Percentiles rank a stretch among this genome's conserved stretches.
Conservation (phyloP, 92 coral and sea anemone genomes). For the Montipora capitata region DNA sequence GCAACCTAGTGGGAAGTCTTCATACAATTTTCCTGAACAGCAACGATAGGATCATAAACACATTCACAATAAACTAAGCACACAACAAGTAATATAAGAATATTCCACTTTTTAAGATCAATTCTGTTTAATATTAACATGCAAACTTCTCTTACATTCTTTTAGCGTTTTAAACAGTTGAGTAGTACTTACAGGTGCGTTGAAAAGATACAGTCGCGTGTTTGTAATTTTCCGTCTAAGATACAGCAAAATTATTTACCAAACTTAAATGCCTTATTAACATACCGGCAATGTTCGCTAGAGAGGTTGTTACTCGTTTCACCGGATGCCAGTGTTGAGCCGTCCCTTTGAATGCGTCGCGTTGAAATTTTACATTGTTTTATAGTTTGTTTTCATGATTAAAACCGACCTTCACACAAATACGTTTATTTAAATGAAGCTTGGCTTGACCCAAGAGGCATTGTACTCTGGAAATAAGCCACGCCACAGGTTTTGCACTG, state of each 20-base stretch:
- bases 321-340: neutral
- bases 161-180: neutral
- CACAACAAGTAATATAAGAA: neutral
- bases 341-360: neutral
- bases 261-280: neutral
- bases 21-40: neutral
- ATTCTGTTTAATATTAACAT: neutral
- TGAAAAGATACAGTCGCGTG: neutral
- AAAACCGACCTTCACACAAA: neutral
- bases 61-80: neutral
- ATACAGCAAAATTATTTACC: neutral
- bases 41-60: neutral
- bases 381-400: neutral
- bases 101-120: neutral
- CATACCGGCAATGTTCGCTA: neutral
- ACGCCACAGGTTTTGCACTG: conserved; percentile 47
- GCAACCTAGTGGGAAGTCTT: neutral
- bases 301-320: neutral
- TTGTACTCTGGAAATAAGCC: conserved; percentile 38
- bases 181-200: conserved; percentile 12
- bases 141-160: too few relatives aligned
- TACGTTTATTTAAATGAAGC: neutral
- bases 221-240: neutral
- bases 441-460: neutral
- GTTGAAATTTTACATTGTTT: too few relatives aligned